phyloP scores from a whole-genome alignment of 2,888 invertebrate species.

The Phortica magna region DNA sequence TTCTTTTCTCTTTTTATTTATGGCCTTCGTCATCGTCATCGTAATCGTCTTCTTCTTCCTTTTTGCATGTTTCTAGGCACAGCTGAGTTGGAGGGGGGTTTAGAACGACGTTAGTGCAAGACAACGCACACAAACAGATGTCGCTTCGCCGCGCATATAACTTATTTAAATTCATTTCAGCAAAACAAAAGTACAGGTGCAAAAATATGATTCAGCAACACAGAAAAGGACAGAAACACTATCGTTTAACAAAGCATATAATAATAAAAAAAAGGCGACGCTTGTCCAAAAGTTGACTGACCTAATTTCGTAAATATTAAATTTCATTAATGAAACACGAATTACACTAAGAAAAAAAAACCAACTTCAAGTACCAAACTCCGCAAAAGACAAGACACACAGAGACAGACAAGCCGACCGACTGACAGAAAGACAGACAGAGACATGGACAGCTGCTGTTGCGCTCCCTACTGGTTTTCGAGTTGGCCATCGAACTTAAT shows the following conservation, averaged over 20 bases:
- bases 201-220: slow-evolving; percentile 15
- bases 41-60: background rate
- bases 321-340: slow-evolving; percentile 38
- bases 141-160: background rate
- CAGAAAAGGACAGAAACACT: slow-evolving; percentile 18
- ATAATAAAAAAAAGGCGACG: slow-evolving; percentile 40
- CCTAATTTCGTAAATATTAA: slow-evolving; percentile 60
- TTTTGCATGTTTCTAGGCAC: background rate
- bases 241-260: slow-evolving; percentile 40
- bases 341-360: background rate
- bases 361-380: background rate
- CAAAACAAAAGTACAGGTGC: slow-evolving; percentile 20
- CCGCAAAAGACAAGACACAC: background rate
- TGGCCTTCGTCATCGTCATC: background rate
- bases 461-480: background rate
- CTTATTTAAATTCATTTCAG: slow-evolving; percentile 5
- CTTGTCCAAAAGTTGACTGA: slow-evolving; percentile 60
- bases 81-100: background rate
- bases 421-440: background rate
- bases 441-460: slow-evolving; percentile 1
- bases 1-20: slow-evolving; percentile 9
- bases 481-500: background rate
- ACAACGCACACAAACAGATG: background rate
- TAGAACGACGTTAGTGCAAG: background rate
- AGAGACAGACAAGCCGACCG: background rate